A percentile compares a stretch with the other conserved stretches of the same genome.
Evolutionary conservation across 2,888 invertebrate species (phyloP).

Genomic region (Carabus problematicus): DNA sequence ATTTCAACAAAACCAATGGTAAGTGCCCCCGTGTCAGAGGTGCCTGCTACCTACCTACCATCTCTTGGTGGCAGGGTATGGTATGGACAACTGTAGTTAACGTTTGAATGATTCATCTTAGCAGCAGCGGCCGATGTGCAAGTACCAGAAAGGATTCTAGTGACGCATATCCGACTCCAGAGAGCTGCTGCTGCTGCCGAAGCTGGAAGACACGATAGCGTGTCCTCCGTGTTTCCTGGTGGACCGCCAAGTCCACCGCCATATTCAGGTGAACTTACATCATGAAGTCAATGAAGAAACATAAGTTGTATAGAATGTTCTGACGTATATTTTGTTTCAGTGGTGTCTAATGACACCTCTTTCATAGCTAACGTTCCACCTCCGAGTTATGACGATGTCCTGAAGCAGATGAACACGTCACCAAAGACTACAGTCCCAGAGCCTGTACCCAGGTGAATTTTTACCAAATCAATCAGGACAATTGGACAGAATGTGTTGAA

Average conservation of each 20-base stretch:
- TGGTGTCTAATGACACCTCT: too few species aligned
- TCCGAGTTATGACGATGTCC: slow-evolving; percentile 36
- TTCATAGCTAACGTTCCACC: slow-evolving; percentile 17
- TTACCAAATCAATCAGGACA: too few species aligned
- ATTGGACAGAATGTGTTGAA: too few species aligned
- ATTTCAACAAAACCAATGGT: background rate
- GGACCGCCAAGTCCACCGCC: slow-evolving; percentile 26
- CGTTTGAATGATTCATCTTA: background rate
- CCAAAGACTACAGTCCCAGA: background rate
- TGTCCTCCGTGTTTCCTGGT: background rate
- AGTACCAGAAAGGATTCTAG: background rate
- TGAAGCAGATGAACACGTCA: slow-evolving; percentile 3
- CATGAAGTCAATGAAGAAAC: background rate
- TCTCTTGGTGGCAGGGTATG: background rate
- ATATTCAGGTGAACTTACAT: slow-evolving; percentile 19
- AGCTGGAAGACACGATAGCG: background rate
- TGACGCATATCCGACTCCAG: slow-evolving; percentile 5
- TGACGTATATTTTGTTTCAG: too few species aligned
- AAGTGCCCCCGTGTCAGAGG: background rate
- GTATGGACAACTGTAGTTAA: background rate
- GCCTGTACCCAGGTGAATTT: background rate
- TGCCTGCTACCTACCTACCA: background rate
- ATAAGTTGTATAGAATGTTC: background rate
- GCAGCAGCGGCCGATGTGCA: background rate
- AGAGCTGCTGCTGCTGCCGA: background rate